Evolutionary conservation across 2,797 vertebrate species (phyloP).

Genomic region (Oceanodroma leucorhoa): DNA sequence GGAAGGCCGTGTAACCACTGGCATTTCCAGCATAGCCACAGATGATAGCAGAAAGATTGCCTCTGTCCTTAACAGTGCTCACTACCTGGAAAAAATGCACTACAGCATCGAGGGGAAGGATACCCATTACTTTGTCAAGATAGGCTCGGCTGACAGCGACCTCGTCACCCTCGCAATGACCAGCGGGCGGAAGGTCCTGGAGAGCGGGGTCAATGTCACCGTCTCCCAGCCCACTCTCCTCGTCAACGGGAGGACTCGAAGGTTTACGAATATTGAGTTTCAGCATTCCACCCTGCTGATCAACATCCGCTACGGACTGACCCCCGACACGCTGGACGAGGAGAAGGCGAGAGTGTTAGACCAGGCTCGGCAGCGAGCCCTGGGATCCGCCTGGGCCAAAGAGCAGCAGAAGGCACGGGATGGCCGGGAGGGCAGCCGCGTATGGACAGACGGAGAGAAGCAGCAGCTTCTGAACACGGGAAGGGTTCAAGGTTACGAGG

Average conservation of each 20-base stretch:
- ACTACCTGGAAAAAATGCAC: slow-evolving; percentile 95
- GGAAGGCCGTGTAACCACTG: slow-evolving; percentile 90
- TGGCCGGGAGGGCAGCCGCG: slow-evolving; percentile 91
- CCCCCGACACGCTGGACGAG: slow-evolving; percentile 89
- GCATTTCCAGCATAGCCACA: slow-evolving; percentile 86
- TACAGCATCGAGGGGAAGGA: slow-evolving; percentile 95
- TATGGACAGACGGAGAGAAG: slow-evolving; percentile 97
- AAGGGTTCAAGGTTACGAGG: slow-evolving; percentile 95
- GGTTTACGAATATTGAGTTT: slow-evolving; percentile 94
- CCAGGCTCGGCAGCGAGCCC: slow-evolving; percentile 91
- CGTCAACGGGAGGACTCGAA: slow-evolving; percentile 91
- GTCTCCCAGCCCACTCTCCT: slow-evolving; percentile 81
- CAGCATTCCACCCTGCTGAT: slow-evolving; percentile 87
- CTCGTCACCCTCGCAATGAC: slow-evolving; percentile 91
- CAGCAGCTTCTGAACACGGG: slow-evolving; percentile 94
- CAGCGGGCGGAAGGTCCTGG: slow-evolving; percentile 91
- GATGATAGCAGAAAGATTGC: slow-evolving; percentile 96
- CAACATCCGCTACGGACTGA: slow-evolving; percentile 91
- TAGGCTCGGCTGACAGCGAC: slow-evolving; percentile 91
- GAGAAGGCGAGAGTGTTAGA: slow-evolving; percentile 93
- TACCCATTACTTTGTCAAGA: slow-evolving; percentile 96
- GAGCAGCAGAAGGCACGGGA: slow-evolving; percentile 94
- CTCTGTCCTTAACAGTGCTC: slow-evolving; percentile 89
- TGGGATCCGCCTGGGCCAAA: slow-evolving; percentile 91
- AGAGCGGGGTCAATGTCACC: slow-evolving; percentile 92